Conservation (phyloP, 2,113 vertebrate genomes). For the Ceuthmochares aereus region DNA sequence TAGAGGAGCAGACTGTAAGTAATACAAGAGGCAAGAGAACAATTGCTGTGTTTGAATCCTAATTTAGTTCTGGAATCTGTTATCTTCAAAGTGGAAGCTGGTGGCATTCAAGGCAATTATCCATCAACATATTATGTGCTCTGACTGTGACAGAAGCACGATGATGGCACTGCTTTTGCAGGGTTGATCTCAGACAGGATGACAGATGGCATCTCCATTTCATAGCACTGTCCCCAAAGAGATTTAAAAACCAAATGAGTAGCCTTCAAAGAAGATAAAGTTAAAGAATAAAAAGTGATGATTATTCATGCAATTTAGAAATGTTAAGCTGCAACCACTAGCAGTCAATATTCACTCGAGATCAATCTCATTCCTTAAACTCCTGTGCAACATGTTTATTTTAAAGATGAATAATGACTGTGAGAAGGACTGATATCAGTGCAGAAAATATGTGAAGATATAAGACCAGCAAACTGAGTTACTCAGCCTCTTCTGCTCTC, state of each 20-base stretch:
- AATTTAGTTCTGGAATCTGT: constrained; percentile 1
- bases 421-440: neutral
- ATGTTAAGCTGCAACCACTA: neutral
- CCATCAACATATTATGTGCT: neutral
- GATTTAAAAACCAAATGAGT: constrained; percentile 14
- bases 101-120: constrained; percentile 27
- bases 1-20: neutral
- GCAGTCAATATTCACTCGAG: neutral
- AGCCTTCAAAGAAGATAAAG: neutral
- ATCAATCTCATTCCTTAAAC: neutral
- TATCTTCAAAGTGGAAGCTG: neutral
- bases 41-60: neutral
- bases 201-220: constrained; percentile 26
- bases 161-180: neutral
- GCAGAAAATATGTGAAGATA: neutral
- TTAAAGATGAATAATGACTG: neutral
- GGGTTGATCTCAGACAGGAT: neutral
- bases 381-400: neutral
- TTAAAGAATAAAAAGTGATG: neutral
- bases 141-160: constrained; percentile 12
- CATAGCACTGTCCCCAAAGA: neutral
- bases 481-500: neutral
- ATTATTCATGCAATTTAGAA: neutral
- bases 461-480: neutral
- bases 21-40: neutral